phyloP scores from a whole-genome alignment of 2,797 vertebrate species.

The Eulemur mongoz region DNA sequence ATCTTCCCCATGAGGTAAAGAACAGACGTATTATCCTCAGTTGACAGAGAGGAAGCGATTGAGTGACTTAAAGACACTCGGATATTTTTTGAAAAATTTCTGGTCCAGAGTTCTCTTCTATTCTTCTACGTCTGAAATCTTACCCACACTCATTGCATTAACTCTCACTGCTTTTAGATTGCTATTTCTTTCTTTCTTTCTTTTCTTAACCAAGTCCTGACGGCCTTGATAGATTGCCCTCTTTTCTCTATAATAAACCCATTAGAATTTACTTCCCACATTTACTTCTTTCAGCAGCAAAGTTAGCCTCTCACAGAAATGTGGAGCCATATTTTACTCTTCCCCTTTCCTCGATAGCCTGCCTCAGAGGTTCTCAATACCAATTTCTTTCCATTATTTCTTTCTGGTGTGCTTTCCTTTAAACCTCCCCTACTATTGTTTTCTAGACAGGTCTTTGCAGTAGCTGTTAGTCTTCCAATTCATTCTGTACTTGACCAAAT shows the following conservation, averaged over 20 bases:
- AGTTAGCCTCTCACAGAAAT: neutral
- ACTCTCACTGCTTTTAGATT: neutral
- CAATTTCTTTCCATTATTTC: neutral
- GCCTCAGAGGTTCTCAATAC: neutral
- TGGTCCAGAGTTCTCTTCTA: neutral
- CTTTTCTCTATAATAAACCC: neutral
- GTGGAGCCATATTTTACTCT: neutral
- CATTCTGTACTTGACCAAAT: neutral
- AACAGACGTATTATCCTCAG: neutral
- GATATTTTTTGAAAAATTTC: neutral
- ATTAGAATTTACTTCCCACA: neutral
- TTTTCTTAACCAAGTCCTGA: neutral
- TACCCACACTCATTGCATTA: neutral
- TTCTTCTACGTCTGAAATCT: neutral
- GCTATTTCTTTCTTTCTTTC: neutral
- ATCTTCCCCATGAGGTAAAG: neutral
- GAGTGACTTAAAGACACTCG: neutral
- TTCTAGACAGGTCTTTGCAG: neutral
- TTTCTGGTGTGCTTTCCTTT: neutral
- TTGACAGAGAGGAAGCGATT: neutral
- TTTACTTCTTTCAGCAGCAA: neutral
- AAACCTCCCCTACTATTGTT: neutral
- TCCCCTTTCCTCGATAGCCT: neutral
- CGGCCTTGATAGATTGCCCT: neutral
- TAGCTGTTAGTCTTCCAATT: neutral